These are phyloP conservation scores for Pelobates fuscus DNA, from an alignment of 2,113 vertebrate genomes.

Conservation along the genomic window DNA sequence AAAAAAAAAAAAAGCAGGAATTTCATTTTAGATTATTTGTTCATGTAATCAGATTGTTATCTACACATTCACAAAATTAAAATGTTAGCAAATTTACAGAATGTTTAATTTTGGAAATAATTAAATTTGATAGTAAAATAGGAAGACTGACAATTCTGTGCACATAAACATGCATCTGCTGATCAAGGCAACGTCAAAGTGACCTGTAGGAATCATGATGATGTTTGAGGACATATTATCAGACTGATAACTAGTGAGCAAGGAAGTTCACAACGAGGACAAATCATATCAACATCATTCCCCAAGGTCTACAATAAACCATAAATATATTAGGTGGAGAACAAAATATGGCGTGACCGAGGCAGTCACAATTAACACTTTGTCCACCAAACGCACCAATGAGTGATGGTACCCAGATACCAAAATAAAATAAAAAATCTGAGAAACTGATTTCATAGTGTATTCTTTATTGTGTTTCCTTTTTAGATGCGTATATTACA, in stretches of 20 bases:
- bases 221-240: neutral
- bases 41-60: neutral
- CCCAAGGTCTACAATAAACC: conserved; percentile 32
- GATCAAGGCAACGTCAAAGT: neutral
- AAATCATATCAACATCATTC: neutral
- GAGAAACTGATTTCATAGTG: too few species aligned
- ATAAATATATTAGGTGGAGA: conserved; percentile 9
- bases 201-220: neutral
- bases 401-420: too few species aligned
- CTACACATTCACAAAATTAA: neutral
- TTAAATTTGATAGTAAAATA: neutral
- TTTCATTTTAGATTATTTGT: neutral
- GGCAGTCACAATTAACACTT: neutral
- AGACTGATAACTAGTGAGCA: conserved; percentile 2
- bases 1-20: neutral
- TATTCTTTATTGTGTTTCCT: too few species aligned
- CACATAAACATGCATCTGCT: neutral
- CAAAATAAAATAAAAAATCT: too few species aligned
- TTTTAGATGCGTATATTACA: too few species aligned
- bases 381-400: too few species aligned
- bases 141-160: neutral
- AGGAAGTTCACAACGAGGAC: conserved; percentile 9
- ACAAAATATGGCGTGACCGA: conserved; percentile 5
- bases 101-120: too few species aligned
- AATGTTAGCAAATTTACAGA: too few species aligned